Conservation (phyloP, 2,797 vertebrate genomes). For the Cynopterus sphinx region DNA sequence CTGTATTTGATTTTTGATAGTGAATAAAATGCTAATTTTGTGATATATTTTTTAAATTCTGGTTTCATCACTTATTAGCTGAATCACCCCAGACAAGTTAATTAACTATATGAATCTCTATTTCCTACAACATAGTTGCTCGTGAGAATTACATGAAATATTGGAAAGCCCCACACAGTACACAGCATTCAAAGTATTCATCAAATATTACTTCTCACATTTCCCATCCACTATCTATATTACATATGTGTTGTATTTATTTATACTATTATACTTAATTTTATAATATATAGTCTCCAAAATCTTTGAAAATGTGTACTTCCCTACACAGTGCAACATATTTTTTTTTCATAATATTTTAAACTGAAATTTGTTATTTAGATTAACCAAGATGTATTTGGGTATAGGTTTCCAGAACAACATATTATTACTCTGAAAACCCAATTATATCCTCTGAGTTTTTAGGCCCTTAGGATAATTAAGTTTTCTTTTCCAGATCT, state of each 20-base stretch:
- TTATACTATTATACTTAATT: neutral
- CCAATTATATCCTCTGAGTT: neutral
- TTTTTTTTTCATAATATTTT: neutral
- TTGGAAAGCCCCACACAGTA: neutral
- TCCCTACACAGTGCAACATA: neutral
- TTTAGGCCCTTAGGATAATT: neutral
- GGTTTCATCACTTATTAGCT: neutral
- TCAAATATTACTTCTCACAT: neutral
- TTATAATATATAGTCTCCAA: neutral
- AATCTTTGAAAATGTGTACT: neutral
- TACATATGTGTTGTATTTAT: neutral
- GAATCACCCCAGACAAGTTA: neutral
- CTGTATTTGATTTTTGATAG: neutral
- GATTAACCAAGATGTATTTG: neutral
- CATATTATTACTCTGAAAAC: neutral
- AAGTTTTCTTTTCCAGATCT: neutral
- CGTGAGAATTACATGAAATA: neutral
- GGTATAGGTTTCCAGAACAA: neutral
- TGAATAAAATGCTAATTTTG: neutral
- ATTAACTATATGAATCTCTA: neutral
- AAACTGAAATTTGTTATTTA: conserved; percentile 22
- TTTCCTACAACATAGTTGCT: neutral
- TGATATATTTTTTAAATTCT: neutral
- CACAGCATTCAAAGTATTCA: neutral
- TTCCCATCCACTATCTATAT: neutral